Conservation (phyloP, 1,140 invertebrate species). For the Latrodectus geometricus region DNA sequence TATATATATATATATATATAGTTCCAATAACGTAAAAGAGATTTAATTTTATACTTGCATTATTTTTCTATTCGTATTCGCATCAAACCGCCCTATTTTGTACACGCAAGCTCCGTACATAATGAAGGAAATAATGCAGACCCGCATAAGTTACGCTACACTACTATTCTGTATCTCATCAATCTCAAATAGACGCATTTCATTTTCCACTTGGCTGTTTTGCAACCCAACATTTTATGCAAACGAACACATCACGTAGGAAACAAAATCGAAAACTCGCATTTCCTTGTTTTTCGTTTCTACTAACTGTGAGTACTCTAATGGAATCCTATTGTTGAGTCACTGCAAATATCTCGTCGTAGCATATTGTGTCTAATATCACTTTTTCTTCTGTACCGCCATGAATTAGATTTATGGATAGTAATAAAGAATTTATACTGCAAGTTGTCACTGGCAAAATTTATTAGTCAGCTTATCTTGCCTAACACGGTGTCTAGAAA, state of each 20-base stretch:
- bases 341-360: not conserved
- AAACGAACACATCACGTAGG: not conserved
- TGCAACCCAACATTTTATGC: constrained; percentile 16
- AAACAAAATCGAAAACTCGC: not conserved
- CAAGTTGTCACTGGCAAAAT: not conserved
- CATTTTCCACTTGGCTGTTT: constrained; percentile 39
- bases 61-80: constrained; percentile 15
- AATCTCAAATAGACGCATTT: constrained; percentile 44
- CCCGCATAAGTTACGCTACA: constrained; percentile 21
- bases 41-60: constrained; percentile 31
- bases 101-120: not conserved
- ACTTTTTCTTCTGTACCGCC: not conserved
- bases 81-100: not conserved
- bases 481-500: not conserved
- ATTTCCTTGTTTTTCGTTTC: not conserved
- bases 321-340: not conserved
- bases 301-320: not conserved
- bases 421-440: not conserved
- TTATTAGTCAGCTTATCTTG: not conserved
- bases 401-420: not conserved
- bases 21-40: not conserved
- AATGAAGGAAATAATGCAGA: not conserved
- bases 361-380: not conserved
- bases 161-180: constrained; percentile 18
- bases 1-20: not conserved